phyloP scores from a whole-genome alignment of 2,797 vertebrate genomes.

The Rousettus madagascariensis region DNA sequence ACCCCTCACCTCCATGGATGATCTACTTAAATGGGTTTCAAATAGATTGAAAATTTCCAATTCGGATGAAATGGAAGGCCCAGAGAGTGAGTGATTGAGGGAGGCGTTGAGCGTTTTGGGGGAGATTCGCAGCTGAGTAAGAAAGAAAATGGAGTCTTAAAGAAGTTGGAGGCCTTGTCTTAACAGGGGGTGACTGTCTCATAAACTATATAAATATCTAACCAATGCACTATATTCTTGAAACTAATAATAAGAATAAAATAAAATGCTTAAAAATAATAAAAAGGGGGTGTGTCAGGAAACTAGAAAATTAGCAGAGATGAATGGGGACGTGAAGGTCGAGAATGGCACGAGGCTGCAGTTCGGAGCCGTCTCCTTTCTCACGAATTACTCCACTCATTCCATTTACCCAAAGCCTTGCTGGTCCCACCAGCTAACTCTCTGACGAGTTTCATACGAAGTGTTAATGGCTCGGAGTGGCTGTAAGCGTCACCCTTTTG shows the following conservation, averaged over 20 bases:
- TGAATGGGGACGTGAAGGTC: not conserved
- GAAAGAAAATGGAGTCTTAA: not conserved
- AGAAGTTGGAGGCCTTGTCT: not conserved
- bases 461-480: not conserved
- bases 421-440: not conserved
- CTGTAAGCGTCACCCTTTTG: not conserved
- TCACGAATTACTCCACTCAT: not conserved
- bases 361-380: not conserved
- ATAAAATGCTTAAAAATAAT: too few species aligned
- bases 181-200: not conserved
- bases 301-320: not conserved
- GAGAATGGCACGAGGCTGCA: not conserved
- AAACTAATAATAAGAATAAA: too few species aligned
- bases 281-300: not conserved
- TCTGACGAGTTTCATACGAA: not conserved
- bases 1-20: not conserved
- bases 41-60: not conserved
- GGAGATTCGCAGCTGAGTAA: not conserved
- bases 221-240: too few species aligned
- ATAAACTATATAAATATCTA: too few species aligned
- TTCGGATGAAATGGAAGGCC: not conserved
- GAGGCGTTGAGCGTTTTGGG: not conserved
- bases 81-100: not conserved
- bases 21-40: conserved; percentile 29
- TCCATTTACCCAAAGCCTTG: not conserved